These are phyloP conservation scores for Agrochola lota DNA, from an alignment of 2,888 invertebrate genomes.

Conservation along the genomic window DNA sequence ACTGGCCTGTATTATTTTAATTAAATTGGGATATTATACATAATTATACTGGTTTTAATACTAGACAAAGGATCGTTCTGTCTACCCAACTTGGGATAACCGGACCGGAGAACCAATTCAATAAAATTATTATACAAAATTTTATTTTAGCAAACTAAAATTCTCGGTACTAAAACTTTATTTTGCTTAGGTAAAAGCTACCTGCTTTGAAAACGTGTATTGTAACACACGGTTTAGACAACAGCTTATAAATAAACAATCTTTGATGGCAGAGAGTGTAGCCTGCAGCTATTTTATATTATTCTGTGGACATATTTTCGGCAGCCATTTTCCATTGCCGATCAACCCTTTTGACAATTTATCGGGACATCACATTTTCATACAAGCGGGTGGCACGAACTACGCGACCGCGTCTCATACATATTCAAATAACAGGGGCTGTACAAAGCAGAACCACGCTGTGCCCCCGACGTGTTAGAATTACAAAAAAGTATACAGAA, in stretches of 20 bases:
- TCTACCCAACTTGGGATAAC: not conserved
- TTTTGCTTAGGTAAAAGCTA: conserved; percentile 36
- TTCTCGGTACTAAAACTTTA: conserved; percentile 31
- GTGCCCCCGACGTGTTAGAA: conserved; percentile 85
- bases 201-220: conserved; percentile 43
- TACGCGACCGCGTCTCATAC: conserved; percentile 84
- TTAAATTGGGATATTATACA: not conserved
- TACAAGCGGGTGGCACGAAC: conserved; percentile 84
- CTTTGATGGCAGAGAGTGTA: conserved; percentile 72
- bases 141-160: conserved; percentile 23
- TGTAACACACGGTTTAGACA: conserved; percentile 38
- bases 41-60: not conserved
- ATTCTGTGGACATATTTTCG: conserved; percentile 80
- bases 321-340: conserved; percentile 84
- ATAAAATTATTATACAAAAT: conserved; percentile 20
- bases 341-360: conserved; percentile 90
- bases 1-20: not conserved
- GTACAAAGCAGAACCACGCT: conserved; percentile 87
- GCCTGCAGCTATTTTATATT: conserved; percentile 77
- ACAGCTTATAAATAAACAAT: conserved; percentile 76
- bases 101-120: not conserved
- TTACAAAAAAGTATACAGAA: conserved; percentile 84
- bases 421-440: conserved; percentile 87
- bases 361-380: conserved; percentile 89
- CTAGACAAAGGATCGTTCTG: not conserved